Evolutionary conservation across 1,140 invertebrate genomes (phyloP).

Genomic region (Diploscapter pachys): DNA sequence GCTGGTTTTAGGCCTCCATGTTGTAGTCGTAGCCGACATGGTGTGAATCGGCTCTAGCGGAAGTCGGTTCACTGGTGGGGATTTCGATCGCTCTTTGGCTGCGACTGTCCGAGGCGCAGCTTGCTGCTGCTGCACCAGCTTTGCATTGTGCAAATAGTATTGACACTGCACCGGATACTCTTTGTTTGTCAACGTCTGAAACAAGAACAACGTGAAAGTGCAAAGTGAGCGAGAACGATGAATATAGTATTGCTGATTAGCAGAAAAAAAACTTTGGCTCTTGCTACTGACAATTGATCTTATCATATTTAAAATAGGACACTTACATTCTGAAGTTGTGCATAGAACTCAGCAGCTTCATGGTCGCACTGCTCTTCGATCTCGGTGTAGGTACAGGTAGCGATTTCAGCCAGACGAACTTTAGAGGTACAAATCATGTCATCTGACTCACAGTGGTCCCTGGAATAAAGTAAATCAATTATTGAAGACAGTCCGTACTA

Average conservation of each 20-base stretch:
- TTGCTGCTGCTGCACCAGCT: no score
- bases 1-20: background rate
- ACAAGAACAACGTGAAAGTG: background rate
- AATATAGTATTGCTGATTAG: no score
- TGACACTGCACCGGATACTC: slow-evolving; percentile 31
- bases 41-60: slow-evolving; percentile 1
- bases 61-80: slow-evolving; percentile 1
- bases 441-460: slow-evolving; percentile 16
- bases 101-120: no score
- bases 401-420: slow-evolving; percentile 16
- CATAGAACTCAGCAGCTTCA: slow-evolving; percentile 23
- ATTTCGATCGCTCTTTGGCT: background rate
- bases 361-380: slow-evolving; percentile 18
- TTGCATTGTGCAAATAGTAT: slow-evolving; percentile 5
- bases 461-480: background rate
- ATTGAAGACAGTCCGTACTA: background rate
- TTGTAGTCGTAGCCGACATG: slow-evolving; percentile 13
- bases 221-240: no score
- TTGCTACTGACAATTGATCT: no score
- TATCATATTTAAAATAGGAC: background rate
- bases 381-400: slow-evolving; percentile 18
- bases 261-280: no score
- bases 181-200: slow-evolving; percentile 24
- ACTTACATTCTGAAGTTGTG: slow-evolving; percentile 29
- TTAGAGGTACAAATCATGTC: slow-evolving; percentile 16